Conservation (phyloP, 2,888 invertebrate species). For the Xestobium rufovillosum region DNA sequence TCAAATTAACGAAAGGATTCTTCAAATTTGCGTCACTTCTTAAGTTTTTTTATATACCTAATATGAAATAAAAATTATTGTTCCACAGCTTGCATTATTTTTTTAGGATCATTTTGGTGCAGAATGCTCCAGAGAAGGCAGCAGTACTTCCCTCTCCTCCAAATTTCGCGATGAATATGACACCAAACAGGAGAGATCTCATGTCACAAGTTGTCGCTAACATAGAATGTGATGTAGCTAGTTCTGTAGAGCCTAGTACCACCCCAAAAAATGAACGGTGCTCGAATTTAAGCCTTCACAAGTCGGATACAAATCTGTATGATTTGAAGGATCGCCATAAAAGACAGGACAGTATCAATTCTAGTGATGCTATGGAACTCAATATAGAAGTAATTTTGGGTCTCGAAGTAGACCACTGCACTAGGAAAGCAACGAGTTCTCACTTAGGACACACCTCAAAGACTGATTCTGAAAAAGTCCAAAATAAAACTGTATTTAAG, state of each 20-base stretch:
- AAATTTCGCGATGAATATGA: constrained; percentile 35
- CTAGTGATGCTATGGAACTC: constrained; percentile 45
- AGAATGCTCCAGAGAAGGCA: constrained; percentile 84
- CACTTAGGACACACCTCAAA: constrained; percentile 32
- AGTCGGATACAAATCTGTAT: neutral
- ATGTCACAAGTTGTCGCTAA: constrained; percentile 54
- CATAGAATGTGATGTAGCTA: constrained; percentile 50
- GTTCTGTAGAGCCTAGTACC: constrained; percentile 4
- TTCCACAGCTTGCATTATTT: constrained; percentile 2
- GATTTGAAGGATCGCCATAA: too few relatives aligned
- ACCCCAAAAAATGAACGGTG: neutral
- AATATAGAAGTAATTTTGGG: constrained; percentile 45
- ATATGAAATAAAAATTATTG: constrained; percentile 1
- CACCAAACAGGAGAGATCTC: constrained; percentile 35
- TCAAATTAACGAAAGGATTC: too few relatives aligned
- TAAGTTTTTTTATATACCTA: neutral
- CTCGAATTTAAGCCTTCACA: neutral
- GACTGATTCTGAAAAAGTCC: constrained; percentile 32
- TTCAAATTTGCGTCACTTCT: neutral
- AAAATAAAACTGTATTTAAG: constrained; percentile 46
- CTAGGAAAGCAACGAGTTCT: constrained; percentile 34
- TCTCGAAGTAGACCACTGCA: constrained; percentile 44
- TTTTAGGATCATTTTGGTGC: constrained; percentile 81
- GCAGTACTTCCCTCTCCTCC: constrained; percentile 59
- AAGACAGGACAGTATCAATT: constrained; percentile 7